A percentile compares a stretch with the other conserved stretches of the same genome.
Evolutionary conservation across 2,888 invertebrate genomes (phyloP).

Genomic region (Chrysomela aeneicollis): DNA sequence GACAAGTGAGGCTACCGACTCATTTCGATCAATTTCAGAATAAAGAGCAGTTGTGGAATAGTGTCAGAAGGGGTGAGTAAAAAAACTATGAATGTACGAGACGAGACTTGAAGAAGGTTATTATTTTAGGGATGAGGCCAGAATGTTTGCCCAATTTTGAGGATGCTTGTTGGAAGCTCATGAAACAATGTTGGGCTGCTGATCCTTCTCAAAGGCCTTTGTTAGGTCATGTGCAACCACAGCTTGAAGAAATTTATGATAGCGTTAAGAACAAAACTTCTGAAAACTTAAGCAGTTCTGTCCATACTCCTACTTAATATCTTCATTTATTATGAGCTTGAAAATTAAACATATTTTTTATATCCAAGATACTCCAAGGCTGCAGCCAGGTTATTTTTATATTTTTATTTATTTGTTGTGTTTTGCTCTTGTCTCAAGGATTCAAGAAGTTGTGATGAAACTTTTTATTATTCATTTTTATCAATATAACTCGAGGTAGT

Average conservation of each 20-base stretch:
- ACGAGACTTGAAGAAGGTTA: background rate
- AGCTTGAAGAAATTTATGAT: constrained; percentile 66
- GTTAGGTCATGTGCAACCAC: constrained; percentile 79
- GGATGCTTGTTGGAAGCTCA: constrained; percentile 82
- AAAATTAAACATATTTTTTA: background rate
- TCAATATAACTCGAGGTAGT: background rate
- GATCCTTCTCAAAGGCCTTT: constrained; percentile 77
- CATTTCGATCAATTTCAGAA: constrained; percentile 85
- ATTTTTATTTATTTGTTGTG: constrained; percentile 3
- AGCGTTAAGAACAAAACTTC: constrained; percentile 21
- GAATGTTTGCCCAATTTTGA: constrained; percentile 79
- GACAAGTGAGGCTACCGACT: constrained; percentile 78
- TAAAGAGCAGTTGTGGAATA: constrained; percentile 87
- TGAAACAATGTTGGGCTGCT: constrained; percentile 85
- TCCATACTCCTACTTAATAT: constrained; percentile 31
- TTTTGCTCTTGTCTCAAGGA: background rate
- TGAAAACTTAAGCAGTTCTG: constrained; percentile 23
- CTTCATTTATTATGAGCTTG: constrained; percentile 17
- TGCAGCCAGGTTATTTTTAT: background rate
- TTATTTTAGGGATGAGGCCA: constrained; percentile 76
- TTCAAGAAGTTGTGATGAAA: constrained; percentile 1
- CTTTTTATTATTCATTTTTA: background rate
- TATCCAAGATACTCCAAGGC: background rate
- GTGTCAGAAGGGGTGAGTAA: constrained; percentile 77
- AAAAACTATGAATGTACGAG: background rate